These are phyloP conservation scores for Drosophila navojoa DNA, from an alignment of 1,140 invertebrate species.

Conservation along the genomic window DNA sequence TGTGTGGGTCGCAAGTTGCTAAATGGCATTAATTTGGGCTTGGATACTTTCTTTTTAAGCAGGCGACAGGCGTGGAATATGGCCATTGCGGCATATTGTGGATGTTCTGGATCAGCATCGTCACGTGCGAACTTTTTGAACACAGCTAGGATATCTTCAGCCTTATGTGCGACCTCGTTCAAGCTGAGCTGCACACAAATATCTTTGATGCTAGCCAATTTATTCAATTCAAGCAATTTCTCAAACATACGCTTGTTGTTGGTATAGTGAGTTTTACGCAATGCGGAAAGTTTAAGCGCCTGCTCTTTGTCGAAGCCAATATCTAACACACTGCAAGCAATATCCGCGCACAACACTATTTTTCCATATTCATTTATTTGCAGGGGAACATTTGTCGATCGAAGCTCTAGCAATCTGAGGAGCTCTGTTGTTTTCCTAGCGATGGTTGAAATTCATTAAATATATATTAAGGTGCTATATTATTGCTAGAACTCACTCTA, in stretches of 20 bases:
- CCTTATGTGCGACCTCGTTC: constrained; percentile 76
- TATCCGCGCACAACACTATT: constrained; percentile 72
- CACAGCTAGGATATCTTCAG: constrained; percentile 74
- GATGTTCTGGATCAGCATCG: constrained; percentile 74
- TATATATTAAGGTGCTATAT: background rate
- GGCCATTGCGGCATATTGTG: constrained; percentile 84
- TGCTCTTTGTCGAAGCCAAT: constrained; percentile 80
- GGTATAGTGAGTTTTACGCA: constrained; percentile 81
- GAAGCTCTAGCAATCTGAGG: constrained; percentile 70
- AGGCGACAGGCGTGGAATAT: constrained; percentile 84
- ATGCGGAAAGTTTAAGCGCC: constrained; percentile 78
- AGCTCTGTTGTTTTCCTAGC: constrained; percentile 76
- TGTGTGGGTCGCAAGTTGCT: constrained; percentile 83
- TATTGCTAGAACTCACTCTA: constrained; percentile 53
- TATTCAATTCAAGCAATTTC: constrained; percentile 83
- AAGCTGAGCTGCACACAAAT: constrained; percentile 83
- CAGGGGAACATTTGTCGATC: constrained; percentile 70
- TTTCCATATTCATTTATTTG: constrained; percentile 81
- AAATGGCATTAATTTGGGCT: constrained; percentile 75
- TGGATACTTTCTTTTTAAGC: constrained; percentile 77
- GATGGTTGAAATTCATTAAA: constrained; percentile 2
- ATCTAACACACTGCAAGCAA: constrained; percentile 58
- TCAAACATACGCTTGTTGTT: constrained; percentile 83
- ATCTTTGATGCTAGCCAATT: constrained; percentile 76
- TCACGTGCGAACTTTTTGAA: constrained; percentile 65